A percentile compares a stretch with the other conserved stretches of the same genome.
Conservation (phyloP, 2,113 vertebrate genomes). For the Petaurus breviceps region DNA sequence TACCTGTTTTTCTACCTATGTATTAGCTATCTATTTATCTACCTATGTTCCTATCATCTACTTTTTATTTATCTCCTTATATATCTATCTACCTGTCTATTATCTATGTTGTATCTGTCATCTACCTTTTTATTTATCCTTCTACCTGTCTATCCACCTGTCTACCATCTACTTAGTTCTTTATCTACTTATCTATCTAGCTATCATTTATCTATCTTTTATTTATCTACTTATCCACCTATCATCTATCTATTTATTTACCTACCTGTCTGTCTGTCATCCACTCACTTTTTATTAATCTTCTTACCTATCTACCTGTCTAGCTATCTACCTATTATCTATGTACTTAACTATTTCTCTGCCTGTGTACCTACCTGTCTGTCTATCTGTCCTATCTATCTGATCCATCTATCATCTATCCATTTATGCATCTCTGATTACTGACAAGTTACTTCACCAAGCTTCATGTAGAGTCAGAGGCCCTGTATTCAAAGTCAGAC, state of each 20-base stretch:
- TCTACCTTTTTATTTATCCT: no score
- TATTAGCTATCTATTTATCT: background rate
- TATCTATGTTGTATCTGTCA: no score
- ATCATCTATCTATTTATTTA: background rate
- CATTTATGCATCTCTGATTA: background rate
- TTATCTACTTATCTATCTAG: background rate
- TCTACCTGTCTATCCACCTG: background rate
- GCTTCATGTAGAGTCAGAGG: background rate
- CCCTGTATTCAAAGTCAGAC: background rate
- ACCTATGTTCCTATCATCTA: background rate
- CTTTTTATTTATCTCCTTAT: no score
- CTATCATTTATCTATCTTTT: background rate
- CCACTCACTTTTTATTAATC: background rate
- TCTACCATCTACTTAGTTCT: background rate
- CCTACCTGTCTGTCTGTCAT: background rate
- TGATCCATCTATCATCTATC: background rate
- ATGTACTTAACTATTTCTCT: background rate
- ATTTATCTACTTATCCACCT: background rate
- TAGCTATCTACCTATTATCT: background rate
- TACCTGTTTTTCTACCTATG: background rate
- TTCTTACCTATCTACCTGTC: background rate
- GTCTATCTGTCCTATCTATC: background rate
- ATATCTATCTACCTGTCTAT: background rate
- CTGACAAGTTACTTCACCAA: background rate
- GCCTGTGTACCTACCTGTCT: background rate